Evolutionary conservation across 2,113 vertebrate genomes (phyloP).

Genomic region (Muscicapa adusta): DNA sequence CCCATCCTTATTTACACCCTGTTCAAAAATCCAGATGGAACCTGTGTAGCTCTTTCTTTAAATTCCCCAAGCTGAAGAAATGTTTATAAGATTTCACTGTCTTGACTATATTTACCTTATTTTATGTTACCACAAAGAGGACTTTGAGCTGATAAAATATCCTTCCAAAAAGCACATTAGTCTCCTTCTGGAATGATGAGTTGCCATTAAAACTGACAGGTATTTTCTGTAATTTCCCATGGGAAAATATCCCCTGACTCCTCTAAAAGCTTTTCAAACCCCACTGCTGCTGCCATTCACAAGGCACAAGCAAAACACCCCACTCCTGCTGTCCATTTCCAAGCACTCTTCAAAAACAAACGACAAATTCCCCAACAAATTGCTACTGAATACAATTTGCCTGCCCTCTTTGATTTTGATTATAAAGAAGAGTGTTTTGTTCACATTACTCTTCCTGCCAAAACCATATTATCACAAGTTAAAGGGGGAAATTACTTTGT

Average conservation of each 20-base stretch:
- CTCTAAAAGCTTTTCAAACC: slow-evolving; percentile 46
- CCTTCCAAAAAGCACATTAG: slow-evolving; percentile 47
- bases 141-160: slow-evolving; percentile 3
- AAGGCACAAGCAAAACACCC: not conserved
- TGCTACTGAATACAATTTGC: slow-evolving; percentile 21
- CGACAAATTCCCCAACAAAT: slow-evolving; percentile 31
- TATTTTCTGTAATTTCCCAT: slow-evolving; percentile 54
- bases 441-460: slow-evolving; percentile 44
- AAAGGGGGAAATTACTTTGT: slow-evolving; percentile 35
- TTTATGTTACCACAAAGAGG: slow-evolving; percentile 16
- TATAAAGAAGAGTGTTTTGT: slow-evolving; percentile 40
- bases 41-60: not conserved
- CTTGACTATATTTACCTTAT: not conserved
- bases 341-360: slow-evolving; percentile 32
- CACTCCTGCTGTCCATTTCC: not conserved
- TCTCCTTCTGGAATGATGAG: slow-evolving; percentile 32
- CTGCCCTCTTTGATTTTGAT: slow-evolving; percentile 36
- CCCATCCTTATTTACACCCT: not conserved
- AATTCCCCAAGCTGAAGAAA: not conserved
- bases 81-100: not conserved
- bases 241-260: slow-evolving; percentile 20
- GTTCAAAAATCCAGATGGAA: not conserved
- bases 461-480: slow-evolving; percentile 25
- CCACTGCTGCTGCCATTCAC: slow-evolving; percentile 1
- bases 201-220: slow-evolving; percentile 44